phyloP scores from a whole-genome alignment of 1,140 invertebrate species.

The Chelonus insularis region DNA sequence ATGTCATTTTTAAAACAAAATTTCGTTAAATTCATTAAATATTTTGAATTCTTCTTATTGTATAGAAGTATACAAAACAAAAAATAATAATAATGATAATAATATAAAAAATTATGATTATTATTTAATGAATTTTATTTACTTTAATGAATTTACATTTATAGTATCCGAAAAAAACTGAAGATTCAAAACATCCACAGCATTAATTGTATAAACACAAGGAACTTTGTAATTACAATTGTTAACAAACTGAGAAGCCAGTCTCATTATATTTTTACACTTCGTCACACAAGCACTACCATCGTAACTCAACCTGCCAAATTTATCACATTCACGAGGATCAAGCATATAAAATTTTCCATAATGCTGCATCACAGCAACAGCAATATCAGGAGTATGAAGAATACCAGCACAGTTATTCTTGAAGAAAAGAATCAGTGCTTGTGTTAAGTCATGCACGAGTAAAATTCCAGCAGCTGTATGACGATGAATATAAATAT shows the following conservation, averaged over 20 bases:
- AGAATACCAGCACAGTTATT: slow-evolving; percentile 37
- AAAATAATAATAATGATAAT: neutral
- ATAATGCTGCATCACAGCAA: slow-evolving; percentile 47
- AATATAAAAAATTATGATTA: neutral
- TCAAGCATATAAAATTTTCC: slow-evolving; percentile 49
- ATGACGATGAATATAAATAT: slow-evolving; percentile 37
- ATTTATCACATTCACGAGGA: slow-evolving; percentile 37
- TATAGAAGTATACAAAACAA: too few relatives aligned
- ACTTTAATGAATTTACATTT: neutral
- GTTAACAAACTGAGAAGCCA: slow-evolving; percentile 38
- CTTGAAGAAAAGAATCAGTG: slow-evolving; percentile 34
- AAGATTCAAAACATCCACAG: slow-evolving; percentile 40
- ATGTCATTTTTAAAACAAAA: too few relatives aligned
- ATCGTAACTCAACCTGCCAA: slow-evolving; percentile 27
- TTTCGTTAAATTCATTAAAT: too few relatives aligned
- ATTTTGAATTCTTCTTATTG: too few relatives aligned
- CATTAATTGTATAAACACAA: slow-evolving; percentile 45
- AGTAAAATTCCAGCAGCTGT: slow-evolving; percentile 37
- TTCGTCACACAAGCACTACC: slow-evolving; percentile 43
- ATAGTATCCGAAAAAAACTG: slow-evolving; percentile 42
- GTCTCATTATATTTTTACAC: slow-evolving; percentile 39
- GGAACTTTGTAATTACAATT: slow-evolving; percentile 42
- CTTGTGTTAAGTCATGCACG: slow-evolving; percentile 29
- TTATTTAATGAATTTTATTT: too few relatives aligned
- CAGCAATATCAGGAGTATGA: slow-evolving; percentile 37